Conservation (phyloP, 2,113 vertebrate species). For the Gnathonemus longibarbis region DNA sequence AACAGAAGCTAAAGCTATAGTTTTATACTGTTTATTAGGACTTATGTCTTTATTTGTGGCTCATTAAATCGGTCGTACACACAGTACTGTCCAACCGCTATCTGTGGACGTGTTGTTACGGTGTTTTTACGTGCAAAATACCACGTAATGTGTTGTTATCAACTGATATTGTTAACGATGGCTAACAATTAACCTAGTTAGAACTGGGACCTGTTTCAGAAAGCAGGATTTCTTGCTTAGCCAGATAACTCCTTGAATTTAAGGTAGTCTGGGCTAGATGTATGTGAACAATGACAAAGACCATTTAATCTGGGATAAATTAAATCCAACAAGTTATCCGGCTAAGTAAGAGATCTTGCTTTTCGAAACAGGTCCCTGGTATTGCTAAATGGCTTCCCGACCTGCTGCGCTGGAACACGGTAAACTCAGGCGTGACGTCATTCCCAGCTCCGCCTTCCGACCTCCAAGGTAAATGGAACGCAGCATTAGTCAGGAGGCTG, state of each 20-base stretch:
- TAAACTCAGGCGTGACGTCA: background rate
- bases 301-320: background rate
- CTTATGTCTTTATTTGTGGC: background rate
- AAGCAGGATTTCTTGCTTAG: background rate
- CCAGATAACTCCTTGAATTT: background rate
- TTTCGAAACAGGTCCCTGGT: background rate
- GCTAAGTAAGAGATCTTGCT: no score
- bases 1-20: background rate
- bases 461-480: background rate
- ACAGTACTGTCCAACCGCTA: background rate
- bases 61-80: background rate
- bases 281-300: background rate
- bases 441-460: background rate
- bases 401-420: background rate
- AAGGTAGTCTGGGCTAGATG: background rate
- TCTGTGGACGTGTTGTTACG: background rate
- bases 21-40: background rate
- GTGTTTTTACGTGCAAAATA: background rate
- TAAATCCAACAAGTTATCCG: background rate
- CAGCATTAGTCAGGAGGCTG: constrained; percentile 1
- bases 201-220: background rate
- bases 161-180: background rate
- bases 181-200: background rate
- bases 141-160: background rate
- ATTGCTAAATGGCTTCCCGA: background rate